Percentiles rank a stretch among this genome's conserved stretches.
Evolutionary conservation across 2,797 vertebrate species (phyloP).

Genomic region (Xenops minutus): DNA sequence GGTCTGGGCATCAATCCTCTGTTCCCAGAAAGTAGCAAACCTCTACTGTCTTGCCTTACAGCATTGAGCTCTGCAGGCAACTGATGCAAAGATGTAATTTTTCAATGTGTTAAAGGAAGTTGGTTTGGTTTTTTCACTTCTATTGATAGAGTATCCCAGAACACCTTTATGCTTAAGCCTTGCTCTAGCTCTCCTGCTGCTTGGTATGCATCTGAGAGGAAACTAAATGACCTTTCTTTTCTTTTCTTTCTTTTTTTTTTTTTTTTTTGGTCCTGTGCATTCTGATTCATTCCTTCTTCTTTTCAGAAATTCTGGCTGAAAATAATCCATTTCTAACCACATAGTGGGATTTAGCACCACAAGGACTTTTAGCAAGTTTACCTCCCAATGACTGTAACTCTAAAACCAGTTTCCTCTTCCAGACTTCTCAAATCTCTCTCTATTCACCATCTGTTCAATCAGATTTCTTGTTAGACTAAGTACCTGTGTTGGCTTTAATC

Average conservation of each 20-base stretch:
- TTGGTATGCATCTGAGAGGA: not conserved
- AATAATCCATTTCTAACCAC: not conserved
- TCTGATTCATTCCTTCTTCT: not conserved
- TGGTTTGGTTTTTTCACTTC: not conserved
- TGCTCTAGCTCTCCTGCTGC: not conserved
- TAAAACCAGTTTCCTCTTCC: not conserved
- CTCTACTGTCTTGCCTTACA: not conserved
- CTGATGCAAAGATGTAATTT: not conserved
- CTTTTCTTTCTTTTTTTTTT: accelerated
- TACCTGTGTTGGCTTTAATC: constrained; percentile 22
- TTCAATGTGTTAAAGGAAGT: not conserved
- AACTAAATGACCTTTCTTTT: not conserved
- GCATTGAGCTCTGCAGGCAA: not conserved
- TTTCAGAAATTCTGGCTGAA: not conserved
- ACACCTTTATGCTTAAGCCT: not conserved
- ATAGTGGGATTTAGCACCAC: not conserved
- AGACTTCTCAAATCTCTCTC: not conserved
- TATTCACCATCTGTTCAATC: constrained; percentile 30
- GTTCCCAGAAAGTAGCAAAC: not conserved
- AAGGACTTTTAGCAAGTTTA: constrained; percentile 6
- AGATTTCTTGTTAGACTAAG: constrained; percentile 26
- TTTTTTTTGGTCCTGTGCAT: accelerated
- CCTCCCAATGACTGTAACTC: not conserved
- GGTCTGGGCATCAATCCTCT: not conserved
- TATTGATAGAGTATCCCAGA: not conserved